Conservation (phyloP, 2,113 vertebrate genomes). For the Hyperopisus bebe region DNA sequence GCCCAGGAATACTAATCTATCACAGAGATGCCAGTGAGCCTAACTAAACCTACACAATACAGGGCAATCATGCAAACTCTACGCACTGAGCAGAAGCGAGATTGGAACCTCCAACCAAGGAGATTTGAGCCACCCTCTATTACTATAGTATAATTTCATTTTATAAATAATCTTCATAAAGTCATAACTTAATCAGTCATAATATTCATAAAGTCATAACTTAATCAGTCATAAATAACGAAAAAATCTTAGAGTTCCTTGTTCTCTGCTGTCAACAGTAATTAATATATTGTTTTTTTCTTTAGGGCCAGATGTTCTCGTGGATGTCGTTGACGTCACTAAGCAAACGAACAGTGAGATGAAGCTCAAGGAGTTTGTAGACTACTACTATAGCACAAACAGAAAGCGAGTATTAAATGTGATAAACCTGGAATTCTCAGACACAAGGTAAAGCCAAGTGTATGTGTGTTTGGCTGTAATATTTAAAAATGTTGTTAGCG, state of each 20-base stretch:
- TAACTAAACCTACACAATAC: neutral
- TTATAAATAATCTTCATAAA: neutral
- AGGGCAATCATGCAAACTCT: neutral
- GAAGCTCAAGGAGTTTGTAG: slow-evolving; percentile 97
- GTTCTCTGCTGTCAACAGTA: neutral
- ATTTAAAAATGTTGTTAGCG: neutral
- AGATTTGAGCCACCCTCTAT: neutral
- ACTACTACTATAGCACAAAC: slow-evolving; percentile 97
- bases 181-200: no score
- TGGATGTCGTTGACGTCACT: slow-evolving; percentile 92
- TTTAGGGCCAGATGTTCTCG: slow-evolving; percentile 79
- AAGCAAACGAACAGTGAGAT: slow-evolving; percentile 94
- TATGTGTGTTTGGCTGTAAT: neutral
- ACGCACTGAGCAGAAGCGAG: neutral
- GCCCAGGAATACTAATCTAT: neutral
- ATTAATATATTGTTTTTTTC: neutral
- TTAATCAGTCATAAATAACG: neutral
- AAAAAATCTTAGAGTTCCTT: neutral
- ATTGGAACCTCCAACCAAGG: neutral
- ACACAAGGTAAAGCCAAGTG: slow-evolving; percentile 67
- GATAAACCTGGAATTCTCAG: slow-evolving; percentile 91
- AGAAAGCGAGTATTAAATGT: slow-evolving; percentile 91
- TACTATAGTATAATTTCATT: neutral
- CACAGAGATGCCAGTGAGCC: neutral
- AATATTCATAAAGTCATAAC: neutral